phyloP scores from a whole-genome alignment of 1,140 invertebrate species.

The Sycobia sp. region DNA sequence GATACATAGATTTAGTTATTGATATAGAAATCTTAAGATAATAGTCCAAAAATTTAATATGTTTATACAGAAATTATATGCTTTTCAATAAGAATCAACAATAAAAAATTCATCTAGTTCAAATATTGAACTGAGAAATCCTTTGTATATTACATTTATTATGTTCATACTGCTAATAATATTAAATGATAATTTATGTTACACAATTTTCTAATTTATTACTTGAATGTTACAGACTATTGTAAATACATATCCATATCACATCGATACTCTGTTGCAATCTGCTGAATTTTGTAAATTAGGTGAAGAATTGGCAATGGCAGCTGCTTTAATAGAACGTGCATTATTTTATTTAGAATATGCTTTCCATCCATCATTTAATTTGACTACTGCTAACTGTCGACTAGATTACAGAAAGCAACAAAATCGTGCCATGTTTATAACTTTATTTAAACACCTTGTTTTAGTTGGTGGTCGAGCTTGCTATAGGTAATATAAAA shows the following conservation, averaged over 20 bases:
- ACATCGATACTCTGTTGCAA: slow-evolving; percentile 85
- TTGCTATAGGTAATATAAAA: slow-evolving; percentile 65
- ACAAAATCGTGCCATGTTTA: slow-evolving; percentile 85
- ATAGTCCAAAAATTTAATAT: too few relatives aligned
- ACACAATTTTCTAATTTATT: too few relatives aligned
- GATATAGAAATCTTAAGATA: too few relatives aligned
- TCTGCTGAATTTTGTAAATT: slow-evolving; percentile 81
- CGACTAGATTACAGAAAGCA: slow-evolving; percentile 80
- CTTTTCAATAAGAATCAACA: too few relatives aligned
- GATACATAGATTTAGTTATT: too few relatives aligned
- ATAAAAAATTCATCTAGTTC: too few relatives aligned
- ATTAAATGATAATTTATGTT: too few relatives aligned
- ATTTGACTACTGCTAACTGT: slow-evolving; percentile 74
- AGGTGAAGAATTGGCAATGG: slow-evolving; percentile 79
- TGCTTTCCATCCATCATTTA: slow-evolving; percentile 82
- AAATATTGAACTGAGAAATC: too few relatives aligned
- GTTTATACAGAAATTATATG: too few relatives aligned
- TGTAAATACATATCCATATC: slow-evolving; percentile 78
- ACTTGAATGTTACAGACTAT: slow-evolving; percentile 64
- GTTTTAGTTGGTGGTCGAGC: slow-evolving; percentile 79
- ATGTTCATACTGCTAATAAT: too few relatives aligned
- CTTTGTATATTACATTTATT: too few relatives aligned
- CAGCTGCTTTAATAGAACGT: slow-evolving; percentile 79
- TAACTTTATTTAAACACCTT: slow-evolving; percentile 86
- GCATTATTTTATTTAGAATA: slow-evolving; percentile 79